phyloP scores from a whole-genome alignment of 2,797 vertebrate genomes.

The Girardinus metallicus region DNA sequence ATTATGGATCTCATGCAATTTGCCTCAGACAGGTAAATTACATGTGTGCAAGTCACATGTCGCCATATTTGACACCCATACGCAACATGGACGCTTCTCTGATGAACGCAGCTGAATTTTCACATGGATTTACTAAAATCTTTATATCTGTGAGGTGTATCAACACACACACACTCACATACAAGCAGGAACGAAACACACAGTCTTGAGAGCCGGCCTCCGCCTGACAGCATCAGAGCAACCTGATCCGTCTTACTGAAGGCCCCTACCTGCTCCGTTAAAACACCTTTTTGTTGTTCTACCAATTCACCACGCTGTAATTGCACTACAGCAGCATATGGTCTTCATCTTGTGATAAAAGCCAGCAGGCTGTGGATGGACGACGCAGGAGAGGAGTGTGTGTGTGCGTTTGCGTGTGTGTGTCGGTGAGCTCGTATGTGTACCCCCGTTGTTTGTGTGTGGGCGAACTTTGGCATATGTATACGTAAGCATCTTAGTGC shows the following conservation, averaged over 20 bases:
- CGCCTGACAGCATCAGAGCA: conserved; percentile 68
- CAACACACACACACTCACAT: conserved; percentile 5
- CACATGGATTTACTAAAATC: conserved; percentile 8
- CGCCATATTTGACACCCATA: neutral
- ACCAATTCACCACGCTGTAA: conserved; percentile 73
- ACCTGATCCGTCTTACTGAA: conserved; percentile 71
- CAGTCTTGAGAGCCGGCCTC: conserved; percentile 53
- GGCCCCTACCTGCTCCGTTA: conserved; percentile 75
- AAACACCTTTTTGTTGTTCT: conserved; percentile 76
- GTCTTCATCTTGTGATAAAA: conserved; percentile 80
- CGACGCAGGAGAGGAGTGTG: conserved; percentile 50
- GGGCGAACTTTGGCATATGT: conserved; percentile 24
- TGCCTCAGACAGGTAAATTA: conserved; percentile 51
- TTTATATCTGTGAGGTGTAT: conserved; percentile 11
- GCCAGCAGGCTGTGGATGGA: conserved; percentile 53
- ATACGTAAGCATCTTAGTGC: conserved; percentile 65
- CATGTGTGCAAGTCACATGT: conserved; percentile 2
- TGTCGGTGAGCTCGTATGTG: neutral
- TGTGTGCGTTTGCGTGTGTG: neutral
- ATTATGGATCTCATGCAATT: conserved; percentile 54
- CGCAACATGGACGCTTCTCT: conserved; percentile 21
- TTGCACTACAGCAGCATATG: conserved; percentile 74
- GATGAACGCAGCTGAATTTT: conserved; percentile 30
- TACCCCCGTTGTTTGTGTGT: neutral
- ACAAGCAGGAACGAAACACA: conserved; percentile 8